A percentile compares a stretch with the other conserved stretches of the same genome.
These are phyloP conservation scores for Lagenorhynchus albirostris DNA, from an alignment of 2,113 vertebrate genomes.

Conservation along the genomic window DNA sequence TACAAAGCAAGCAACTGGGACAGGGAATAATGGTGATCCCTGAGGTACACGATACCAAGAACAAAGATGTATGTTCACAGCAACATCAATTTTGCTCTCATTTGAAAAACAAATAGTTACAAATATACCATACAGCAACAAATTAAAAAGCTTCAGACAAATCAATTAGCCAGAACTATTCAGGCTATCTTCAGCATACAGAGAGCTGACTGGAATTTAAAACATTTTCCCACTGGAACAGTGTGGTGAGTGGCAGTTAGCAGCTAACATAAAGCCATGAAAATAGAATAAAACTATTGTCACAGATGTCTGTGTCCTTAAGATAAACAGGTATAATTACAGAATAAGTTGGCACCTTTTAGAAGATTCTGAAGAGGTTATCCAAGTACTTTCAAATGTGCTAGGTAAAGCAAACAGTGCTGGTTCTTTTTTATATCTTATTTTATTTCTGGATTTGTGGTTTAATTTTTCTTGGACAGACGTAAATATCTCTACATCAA, in stretches of 20 bases:
- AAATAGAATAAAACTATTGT: neutral
- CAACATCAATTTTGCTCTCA: neutral
- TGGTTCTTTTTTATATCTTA: neutral
- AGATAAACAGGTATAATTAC: neutral
- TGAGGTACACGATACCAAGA: neutral
- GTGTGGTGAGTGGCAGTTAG: neutral
- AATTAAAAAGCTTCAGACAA: conserved; percentile 13
- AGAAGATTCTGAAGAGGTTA: neutral
- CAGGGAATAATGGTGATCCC: neutral
- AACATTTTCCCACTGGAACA: neutral
- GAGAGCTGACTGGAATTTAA: neutral
- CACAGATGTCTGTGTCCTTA: neutral
- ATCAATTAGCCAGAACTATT: neutral
- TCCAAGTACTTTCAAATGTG: neutral
- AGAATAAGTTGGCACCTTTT: neutral
- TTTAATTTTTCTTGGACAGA: neutral
- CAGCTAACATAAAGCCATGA: neutral
- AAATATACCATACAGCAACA: neutral
- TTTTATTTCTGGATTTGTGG: neutral
- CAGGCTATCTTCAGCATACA: neutral
- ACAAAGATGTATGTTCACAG: neutral
- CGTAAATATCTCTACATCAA: neutral
- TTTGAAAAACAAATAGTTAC: neutral
- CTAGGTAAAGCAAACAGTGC: neutral
- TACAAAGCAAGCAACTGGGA: neutral